Percentiles rank a stretch among this genome's conserved stretches.
phyloP scores from a whole-genome alignment of 2,113 vertebrate species.

The Muntiacus reevesi region DNA sequence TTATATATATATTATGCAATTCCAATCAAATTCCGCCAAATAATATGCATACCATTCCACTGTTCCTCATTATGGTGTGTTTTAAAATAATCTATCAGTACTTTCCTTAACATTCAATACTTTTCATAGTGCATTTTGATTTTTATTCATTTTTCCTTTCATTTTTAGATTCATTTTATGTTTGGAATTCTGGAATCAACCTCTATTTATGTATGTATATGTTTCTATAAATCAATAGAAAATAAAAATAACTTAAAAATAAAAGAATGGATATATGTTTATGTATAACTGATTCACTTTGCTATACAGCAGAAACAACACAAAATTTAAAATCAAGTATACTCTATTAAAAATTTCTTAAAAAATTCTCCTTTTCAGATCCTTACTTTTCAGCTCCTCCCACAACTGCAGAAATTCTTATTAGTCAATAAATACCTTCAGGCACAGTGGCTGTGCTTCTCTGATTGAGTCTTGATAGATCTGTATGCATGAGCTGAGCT shows the following conservation, averaged over 20 bases:
- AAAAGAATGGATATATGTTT: neutral
- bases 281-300: neutral
- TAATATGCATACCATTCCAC: neutral
- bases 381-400: neutral
- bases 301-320: neutral
- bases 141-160: neutral
- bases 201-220: neutral
- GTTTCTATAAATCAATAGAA: neutral
- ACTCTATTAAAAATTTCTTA: neutral
- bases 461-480: neutral
- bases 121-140: neutral
- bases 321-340: neutral
- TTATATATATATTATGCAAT: neutral
- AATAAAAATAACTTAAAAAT: neutral
- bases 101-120: neutral
- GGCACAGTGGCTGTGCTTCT: neutral
- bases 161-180: neutral
- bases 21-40: neutral
- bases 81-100: neutral
- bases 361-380: neutral
- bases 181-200: neutral
- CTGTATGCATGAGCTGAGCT: neutral
- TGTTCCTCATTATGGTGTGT: neutral
- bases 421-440: neutral
- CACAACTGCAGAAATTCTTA: neutral